phyloP scores from a whole-genome alignment of 2,888 invertebrate genomes.

The Lordiphosa andalusiaca region DNA sequence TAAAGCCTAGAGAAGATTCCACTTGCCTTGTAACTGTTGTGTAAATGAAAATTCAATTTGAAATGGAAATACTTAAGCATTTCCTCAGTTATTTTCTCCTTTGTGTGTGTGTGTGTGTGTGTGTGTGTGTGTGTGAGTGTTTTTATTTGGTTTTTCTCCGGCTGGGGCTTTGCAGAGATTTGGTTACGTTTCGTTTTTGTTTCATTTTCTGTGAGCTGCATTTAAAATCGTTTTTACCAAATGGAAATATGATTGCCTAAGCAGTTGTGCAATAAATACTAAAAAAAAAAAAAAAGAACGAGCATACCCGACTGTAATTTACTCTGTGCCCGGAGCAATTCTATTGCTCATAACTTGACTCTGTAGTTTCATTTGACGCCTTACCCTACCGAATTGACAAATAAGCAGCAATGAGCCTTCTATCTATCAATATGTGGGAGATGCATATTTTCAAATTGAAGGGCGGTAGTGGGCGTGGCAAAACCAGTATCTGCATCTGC shows the following conservation, averaged over 20 bases:
- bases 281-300: no score
- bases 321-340: no score
- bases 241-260: conserved; percentile 50
- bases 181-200: conserved; percentile 2
- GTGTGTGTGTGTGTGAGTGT: conserved; percentile 14
- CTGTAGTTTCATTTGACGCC: no score
- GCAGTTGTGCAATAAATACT: background rate
- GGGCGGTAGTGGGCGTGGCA: no score
- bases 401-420: no score
- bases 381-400: no score
- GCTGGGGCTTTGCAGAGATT: conserved; percentile 13
- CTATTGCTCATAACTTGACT: no score
- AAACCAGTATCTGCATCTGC: no score
- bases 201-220: conserved; percentile 12
- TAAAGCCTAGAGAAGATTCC: conserved; percentile 1
- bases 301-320: no score
- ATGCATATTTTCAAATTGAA: no score
- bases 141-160: conserved; percentile 12
- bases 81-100: conserved; percentile 32
- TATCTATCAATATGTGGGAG: no score
- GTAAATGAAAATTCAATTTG: conserved; percentile 55
- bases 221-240: conserved; percentile 38
- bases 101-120: conserved; percentile 9
- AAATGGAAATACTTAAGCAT: conserved; percentile 47
- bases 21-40: conserved; percentile 17